phyloP scores from a whole-genome alignment of 2,797 vertebrate species.

The Decapterus maruadsi region DNA sequence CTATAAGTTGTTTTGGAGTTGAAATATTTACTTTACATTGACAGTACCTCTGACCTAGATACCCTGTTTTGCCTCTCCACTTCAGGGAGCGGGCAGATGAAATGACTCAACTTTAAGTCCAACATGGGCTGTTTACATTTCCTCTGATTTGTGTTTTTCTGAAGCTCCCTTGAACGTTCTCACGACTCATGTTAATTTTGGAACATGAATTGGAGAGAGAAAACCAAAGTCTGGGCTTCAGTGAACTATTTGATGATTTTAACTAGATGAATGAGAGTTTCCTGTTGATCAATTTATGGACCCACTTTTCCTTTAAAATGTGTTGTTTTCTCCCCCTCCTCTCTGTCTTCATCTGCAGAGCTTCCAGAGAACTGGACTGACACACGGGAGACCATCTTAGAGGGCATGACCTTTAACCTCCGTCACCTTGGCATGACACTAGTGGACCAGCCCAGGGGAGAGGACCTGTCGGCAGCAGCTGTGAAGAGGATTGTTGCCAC shows the following conservation, averaged over 20 bases:
- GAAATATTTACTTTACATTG: constrained; percentile 67
- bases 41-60: constrained; percentile 68
- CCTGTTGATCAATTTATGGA: constrained; percentile 21
- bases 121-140: constrained; percentile 60
- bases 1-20: constrained; percentile 52
- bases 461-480: constrained; percentile 91
- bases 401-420: constrained; percentile 96
- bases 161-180: constrained; percentile 33
- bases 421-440: constrained; percentile 96
- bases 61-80: constrained; percentile 32
- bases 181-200: constrained; percentile 22
- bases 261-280: background rate
- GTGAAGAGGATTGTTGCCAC: constrained; percentile 95
- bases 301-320: background rate
- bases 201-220: constrained; percentile 12
- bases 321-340: background rate
- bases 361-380: constrained; percentile 98
- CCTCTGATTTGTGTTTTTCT: constrained; percentile 54
- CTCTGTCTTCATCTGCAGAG: constrained; percentile 79
- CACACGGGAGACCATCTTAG: constrained; percentile 93
- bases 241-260: constrained; percentile 37
- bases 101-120: constrained; percentile 46
- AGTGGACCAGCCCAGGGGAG: constrained; percentile 96
- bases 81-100: constrained; percentile 41
- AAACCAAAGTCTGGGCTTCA: background rate